These are phyloP conservation scores for Gandaritis pyraliata DNA, from an alignment of 2,888 invertebrate species.

Conservation along the genomic window DNA sequence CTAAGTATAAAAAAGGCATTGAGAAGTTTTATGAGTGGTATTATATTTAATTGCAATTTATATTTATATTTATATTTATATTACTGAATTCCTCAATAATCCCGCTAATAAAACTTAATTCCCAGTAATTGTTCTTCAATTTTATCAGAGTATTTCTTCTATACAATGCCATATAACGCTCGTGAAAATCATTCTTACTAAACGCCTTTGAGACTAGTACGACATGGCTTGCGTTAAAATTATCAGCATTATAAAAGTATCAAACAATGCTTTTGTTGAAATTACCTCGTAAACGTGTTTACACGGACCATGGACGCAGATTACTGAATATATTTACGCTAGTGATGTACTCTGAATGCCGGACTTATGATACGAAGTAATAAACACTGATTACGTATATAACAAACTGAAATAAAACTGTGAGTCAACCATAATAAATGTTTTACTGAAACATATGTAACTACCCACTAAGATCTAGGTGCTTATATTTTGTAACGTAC, in stretches of 20 bases:
- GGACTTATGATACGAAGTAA: background rate
- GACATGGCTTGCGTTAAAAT: constrained; percentile 42
- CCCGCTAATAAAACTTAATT: too few relatives aligned
- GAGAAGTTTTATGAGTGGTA: background rate
- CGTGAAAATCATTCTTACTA: constrained; percentile 10
- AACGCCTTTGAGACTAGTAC: constrained; percentile 19
- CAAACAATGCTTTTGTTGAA: constrained; percentile 56
- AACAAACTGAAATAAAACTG: too few relatives aligned
- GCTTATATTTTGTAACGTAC: too few relatives aligned
- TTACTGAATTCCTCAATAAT: too few relatives aligned
- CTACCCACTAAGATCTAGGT: too few relatives aligned
- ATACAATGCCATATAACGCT: background rate
- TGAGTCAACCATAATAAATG: too few relatives aligned
- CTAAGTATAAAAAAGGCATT: background rate
- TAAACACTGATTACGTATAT: too few relatives aligned
- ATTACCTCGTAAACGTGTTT: constrained; percentile 64
- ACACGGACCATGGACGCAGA: constrained; percentile 55
- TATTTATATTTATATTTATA: too few relatives aligned
- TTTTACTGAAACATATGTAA: too few relatives aligned
- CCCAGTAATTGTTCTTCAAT: too few relatives aligned
- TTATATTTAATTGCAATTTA: background rate
- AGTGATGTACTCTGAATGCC: constrained; percentile 5
- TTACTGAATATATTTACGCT: constrained; percentile 28
- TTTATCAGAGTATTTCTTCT: background rate
- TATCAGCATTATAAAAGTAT: constrained; percentile 60